These are phyloP conservation scores for Allobates femoralis DNA, from an alignment of 2,797 vertebrate species.

Conservation along the genomic window DNA sequence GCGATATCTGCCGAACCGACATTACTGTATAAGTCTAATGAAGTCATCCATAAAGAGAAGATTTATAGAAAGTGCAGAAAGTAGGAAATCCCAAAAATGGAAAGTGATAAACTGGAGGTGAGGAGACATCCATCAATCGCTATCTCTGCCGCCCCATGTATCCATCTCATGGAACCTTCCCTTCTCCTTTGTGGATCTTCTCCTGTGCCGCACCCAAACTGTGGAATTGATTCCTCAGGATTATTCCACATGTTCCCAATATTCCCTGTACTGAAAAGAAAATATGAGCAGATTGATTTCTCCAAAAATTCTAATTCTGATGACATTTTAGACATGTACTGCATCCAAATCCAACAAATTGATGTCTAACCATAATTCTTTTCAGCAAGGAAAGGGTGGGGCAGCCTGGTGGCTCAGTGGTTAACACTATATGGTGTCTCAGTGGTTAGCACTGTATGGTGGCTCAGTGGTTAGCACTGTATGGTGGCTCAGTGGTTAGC, in stretches of 20 bases:
- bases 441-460: no score
- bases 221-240: not conserved
- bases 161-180: not conserved
- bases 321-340: no score
- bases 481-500: no score
- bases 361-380: no score
- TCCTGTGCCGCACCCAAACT: not conserved
- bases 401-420: no score
- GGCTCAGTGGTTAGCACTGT: no score
- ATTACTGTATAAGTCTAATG: slow-evolving; percentile 54
- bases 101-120: not conserved
- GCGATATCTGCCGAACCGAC: slow-evolving; percentile 35
- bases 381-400: no score
- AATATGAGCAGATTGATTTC: no score
- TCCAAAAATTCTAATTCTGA: no score
- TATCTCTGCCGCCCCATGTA: not conserved
- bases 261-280: not conserved
- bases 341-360: no score
- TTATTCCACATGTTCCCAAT: not conserved
- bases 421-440: no score
- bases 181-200: not conserved
- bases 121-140: not conserved
- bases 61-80: not conserved
- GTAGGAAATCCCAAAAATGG: not conserved
- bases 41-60: slow-evolving; percentile 22